Base-by-base conservation (phyloP, 2,797 vertebrate species). In the Hemibagrus guttatus region DNA sequence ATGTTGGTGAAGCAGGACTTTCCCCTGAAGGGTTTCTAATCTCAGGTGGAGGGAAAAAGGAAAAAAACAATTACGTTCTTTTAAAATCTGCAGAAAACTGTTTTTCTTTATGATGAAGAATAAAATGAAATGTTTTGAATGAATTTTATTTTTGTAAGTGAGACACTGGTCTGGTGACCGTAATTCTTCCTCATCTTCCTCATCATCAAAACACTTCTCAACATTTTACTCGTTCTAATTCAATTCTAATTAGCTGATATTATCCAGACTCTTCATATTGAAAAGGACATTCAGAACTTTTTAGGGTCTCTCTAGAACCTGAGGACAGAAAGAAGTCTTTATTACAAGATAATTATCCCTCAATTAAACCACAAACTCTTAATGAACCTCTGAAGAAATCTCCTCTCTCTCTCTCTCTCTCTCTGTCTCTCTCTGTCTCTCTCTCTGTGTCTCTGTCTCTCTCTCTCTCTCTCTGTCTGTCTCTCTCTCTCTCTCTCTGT, bases 1-100 rank as follows among this genome's bases (percentile, higher is more conserved):
- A 84, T 84, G 83, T 75, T 75, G 12, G 69, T 63, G 17, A 75
- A 75, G 69, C 56, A 84, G 83, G 56, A 84, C 35, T 84, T 84
- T 72, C 83, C 83, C 83, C 61, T 82, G 42, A 46, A 75, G 61
- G 56, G 16, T 74, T 74, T 66, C 58, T 61, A 74, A 84, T 75
- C 83, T 84, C 71, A 75, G 56, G 58, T 63, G 52, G 17, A 74
- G 69, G 4, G 3, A 39, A 46, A 46, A 69, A 61, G 23, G n/a
- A 68, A 14, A 23, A 83, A 75, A 84, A 84, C 52, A 26, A 84
- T 84, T 83, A 83, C 58, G 19, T 69, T 35, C 68, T 19, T 58
- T 72, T n/a, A 16, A 72, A 84, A 74, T 19, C n/a, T 80, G 42
- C 0, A 26, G 12, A 46, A 80, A 63, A 46, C 39, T 26, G 21